Evolutionary conservation across 1,140 invertebrate species (phyloP).

Genomic region (Phymorhynchus buccinoides): DNA sequence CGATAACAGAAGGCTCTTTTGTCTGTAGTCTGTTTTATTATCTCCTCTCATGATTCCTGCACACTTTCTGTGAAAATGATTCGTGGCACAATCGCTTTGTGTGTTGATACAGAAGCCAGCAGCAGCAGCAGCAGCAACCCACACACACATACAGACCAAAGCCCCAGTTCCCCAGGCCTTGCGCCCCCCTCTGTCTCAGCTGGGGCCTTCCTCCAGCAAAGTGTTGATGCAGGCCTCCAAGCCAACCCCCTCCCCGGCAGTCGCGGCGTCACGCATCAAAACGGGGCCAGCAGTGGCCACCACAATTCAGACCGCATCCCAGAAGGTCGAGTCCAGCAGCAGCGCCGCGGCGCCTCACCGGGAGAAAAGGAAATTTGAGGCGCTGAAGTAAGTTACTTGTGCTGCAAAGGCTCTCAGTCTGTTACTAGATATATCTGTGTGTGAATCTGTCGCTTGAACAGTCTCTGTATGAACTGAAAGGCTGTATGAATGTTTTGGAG

Average conservation of each 20-base stretch:
- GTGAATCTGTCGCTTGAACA: no score
- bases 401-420: no score
- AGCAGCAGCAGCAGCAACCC: not conserved
- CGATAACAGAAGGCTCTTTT: no score
- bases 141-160: not conserved
- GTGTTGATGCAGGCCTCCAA: slow-evolving; percentile 14
- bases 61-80: no score
- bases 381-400: slow-evolving; percentile 66
- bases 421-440: no score
- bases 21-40: no score
- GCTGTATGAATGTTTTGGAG: no score
- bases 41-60: no score
- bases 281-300: slow-evolving; percentile 50
- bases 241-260: not conserved
- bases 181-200: slow-evolving; percentile 22
- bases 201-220: slow-evolving; percentile 18
- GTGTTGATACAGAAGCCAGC: not conserved
- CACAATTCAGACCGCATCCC: slow-evolving; percentile 42
- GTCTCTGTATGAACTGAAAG: no score
- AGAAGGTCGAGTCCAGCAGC: slow-evolving; percentile 32
- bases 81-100: no score
- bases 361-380: slow-evolving; percentile 70
- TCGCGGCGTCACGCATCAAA: slow-evolving; percentile 25
- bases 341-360: slow-evolving; percentile 54
- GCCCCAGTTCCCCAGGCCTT: not conserved